Evolutionary conservation across 2,113 vertebrate genomes (phyloP), one percentile per base, ranked within the genome.

Genomic region (Tragelaphus strepsiceros): DNA sequence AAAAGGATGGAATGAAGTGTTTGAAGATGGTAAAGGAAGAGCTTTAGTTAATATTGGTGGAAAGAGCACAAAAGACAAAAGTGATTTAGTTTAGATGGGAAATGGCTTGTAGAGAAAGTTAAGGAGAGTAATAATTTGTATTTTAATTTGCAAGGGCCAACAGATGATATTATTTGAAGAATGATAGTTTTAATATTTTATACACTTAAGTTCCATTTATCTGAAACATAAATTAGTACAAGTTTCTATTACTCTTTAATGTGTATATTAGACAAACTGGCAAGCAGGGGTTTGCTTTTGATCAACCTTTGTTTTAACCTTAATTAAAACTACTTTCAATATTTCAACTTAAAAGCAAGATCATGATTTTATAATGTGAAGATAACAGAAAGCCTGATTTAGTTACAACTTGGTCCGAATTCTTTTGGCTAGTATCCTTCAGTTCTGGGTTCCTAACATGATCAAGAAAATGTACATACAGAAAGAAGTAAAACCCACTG

Each of bases 131-230:
- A 59, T 84, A 94, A 53, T 91, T 97, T 96, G 3, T 53, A 84
- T 95, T 77, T 95, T 85, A 94, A 97, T 94, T 93, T 96, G 21
- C 15, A 97, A 22, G 2, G 43, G 59, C 7, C 81, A 92, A 89
- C 1, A 16, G 74, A 92, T 83, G 59, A 86, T 53, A 91, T 61
- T 96, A 92, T 95, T 93, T 96, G 54, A 97, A 98, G 35, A 96
- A 94, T 94, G 83, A 71, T 8, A 94, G 56, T 81, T 89, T 91
- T 91, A 84, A 22, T 61, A 91, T 64, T 83, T 91, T 96, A 96
- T 77, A 81, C 16, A 46, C 91, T 86, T 86, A 97, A 96, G 35
- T 24, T 92, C 51, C 62, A 96, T 91, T 97, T 88, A 35, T 84
- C n/a, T 97, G 58, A 96, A 96, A 92, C 80, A 19, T 7, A 95